Conservation (phyloP, 2,888 invertebrate species). For the Fragum whitleyi region DNA sequence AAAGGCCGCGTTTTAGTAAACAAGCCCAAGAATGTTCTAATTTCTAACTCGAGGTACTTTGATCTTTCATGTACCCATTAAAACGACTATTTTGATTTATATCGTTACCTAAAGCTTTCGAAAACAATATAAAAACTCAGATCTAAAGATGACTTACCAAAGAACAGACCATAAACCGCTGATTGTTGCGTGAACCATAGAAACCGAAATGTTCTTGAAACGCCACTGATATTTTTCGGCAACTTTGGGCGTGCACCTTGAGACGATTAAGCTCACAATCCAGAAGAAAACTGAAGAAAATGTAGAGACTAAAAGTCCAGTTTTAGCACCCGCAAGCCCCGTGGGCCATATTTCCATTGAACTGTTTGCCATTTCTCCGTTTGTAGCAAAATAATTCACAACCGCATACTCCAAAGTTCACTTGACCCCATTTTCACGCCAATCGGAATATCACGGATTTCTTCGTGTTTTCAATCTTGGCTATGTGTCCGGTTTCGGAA, state of each 20-base stretch:
- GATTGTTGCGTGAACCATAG: constrained; percentile 72
- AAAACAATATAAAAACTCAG: too few relatives aligned
- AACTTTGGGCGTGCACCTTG: constrained; percentile 53
- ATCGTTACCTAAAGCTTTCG: background rate
- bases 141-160: constrained; percentile 73
- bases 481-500: too few relatives aligned
- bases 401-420: background rate
- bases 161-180: constrained; percentile 71
- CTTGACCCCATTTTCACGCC: background rate
- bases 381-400: background rate
- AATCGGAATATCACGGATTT: constrained; percentile 11
- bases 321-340: constrained; percentile 60
- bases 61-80: background rate
- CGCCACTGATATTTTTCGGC: constrained; percentile 69
- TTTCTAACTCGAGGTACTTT: background rate
- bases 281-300: constrained; percentile 67
- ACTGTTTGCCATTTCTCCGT: constrained; percentile 20
- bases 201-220: constrained; percentile 78
- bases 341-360: constrained; percentile 68
- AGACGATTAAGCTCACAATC: constrained; percentile 48
- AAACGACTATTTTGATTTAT: background rate
- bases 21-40: constrained; percentile 1
- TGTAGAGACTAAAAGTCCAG: constrained; percentile 56
- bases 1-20: background rate
- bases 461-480: too few relatives aligned